Percentiles rank a stretch among this genome's conserved stretches.
These are phyloP conservation scores for Chaenocephalus aceratus DNA, from an alignment of 2,113 vertebrate genomes.

Conservation along the genomic window DNA sequence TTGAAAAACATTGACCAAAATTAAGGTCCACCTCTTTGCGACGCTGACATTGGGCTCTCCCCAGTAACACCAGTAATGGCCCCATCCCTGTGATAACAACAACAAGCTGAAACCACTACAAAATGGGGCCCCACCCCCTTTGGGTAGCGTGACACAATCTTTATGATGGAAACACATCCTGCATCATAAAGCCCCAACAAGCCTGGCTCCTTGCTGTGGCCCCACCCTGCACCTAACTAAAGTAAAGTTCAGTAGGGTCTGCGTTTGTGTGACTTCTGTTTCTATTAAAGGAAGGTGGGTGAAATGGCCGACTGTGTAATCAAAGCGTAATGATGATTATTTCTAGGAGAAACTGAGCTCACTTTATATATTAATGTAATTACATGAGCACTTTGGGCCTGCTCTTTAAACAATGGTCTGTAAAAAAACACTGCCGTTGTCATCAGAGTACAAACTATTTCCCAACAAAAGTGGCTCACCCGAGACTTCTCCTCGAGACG, in stretches of 20 bases:
- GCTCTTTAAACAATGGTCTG: too few species aligned
- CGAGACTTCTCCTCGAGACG: conserved; percentile 95
- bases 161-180: not conserved
- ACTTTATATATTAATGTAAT: not conserved
- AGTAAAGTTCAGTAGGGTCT: not conserved
- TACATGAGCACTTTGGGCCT: not conserved
- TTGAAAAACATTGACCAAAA: too few species aligned
- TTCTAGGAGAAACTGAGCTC: not conserved
- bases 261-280: not conserved
- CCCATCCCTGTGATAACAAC: not conserved
- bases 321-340: not conserved
- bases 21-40: not conserved
- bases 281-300: not conserved
- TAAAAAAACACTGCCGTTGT: not conserved
- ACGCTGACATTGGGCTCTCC: not conserved
- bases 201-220: not conserved
- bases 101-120: not conserved
- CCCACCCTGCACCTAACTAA: not conserved
- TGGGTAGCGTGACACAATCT: not conserved
- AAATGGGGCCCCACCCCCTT: not conserved
- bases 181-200: not conserved
- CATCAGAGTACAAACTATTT: not conserved
- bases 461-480: conserved; percentile 79
- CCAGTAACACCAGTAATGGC: not conserved
- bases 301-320: not conserved